Conservation (phyloP, 2,113 vertebrate species). For the Leptocoma aspasia region DNA sequence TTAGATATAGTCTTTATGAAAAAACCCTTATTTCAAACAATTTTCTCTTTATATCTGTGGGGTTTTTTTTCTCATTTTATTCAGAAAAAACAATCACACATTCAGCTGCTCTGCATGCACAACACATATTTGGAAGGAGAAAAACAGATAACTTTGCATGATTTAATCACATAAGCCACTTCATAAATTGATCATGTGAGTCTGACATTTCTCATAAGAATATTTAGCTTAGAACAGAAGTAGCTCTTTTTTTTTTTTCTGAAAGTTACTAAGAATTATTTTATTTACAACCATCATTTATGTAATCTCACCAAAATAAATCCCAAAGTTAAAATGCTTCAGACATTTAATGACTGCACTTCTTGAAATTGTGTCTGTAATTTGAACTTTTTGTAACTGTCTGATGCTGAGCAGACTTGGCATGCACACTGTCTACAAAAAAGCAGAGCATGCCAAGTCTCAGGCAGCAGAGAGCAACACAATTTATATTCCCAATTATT, state of each 20-base stretch:
- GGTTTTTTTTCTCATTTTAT: neutral
- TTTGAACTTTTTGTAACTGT: neutral
- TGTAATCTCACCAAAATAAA: neutral
- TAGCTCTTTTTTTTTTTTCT: neutral
- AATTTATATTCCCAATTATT: neutral
- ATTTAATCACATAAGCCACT: neutral
- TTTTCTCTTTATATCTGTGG: neutral
- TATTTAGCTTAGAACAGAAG: neutral
- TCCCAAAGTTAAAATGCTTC: neutral
- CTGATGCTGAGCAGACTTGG: neutral
- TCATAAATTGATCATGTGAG: neutral
- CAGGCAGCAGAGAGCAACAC: neutral
- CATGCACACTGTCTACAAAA: neutral
- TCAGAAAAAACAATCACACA: neutral
- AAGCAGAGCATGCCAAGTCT: neutral
- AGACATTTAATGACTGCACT: neutral
- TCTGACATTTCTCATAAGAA: neutral
- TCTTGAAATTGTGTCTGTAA: neutral
- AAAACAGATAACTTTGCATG: neutral
- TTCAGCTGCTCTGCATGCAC: neutral
- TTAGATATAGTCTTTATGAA: neutral
- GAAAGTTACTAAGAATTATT: neutral
- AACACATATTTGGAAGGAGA: neutral
- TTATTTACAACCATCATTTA: neutral
- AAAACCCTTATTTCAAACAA: neutral